Conservation (phyloP, 2,113 vertebrate species). For the Arenaria interpres region DNA sequence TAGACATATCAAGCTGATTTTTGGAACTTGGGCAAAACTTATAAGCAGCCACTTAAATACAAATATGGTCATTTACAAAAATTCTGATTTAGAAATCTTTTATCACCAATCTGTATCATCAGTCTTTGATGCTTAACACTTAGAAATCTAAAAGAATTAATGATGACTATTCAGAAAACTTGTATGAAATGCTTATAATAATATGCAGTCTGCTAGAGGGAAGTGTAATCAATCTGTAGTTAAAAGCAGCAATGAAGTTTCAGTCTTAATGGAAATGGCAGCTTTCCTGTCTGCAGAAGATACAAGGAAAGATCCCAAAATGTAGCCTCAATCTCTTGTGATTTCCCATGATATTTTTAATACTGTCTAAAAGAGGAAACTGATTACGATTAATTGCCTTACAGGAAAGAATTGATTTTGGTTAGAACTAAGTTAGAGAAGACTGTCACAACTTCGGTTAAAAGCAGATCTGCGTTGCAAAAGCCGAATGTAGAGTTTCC, state of each 20-base stretch:
- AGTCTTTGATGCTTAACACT: neutral
- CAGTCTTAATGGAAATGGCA: conserved; percentile 1
- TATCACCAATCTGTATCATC: neutral
- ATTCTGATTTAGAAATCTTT: neutral
- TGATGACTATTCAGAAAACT: conserved; percentile 22
- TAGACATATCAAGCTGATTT: neutral
- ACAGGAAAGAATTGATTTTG: neutral
- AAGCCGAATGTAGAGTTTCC: neutral
- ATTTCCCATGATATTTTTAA: conserved; percentile 25
- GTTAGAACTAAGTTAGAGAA: neutral
- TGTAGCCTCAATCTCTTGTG: neutral
- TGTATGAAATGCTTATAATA: neutral
- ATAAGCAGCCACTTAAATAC: neutral
- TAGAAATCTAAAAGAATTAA: conserved; percentile 35
- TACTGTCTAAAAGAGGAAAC: neutral
- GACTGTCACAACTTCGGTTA: neutral
- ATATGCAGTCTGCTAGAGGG: neutral
- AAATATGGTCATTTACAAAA: neutral
- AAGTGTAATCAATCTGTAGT: conserved; percentile 17
- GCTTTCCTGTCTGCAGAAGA: neutral
- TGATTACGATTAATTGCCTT: neutral
- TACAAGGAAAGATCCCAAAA: neutral
- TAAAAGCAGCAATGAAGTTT: conserved; percentile 18
- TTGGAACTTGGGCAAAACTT: neutral
- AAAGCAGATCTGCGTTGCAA: neutral